Evolutionary conservation across 2,888 invertebrate species (phyloP), one percentile per base, ranked within the genome.

Genomic region (Nomada fucata): DNA sequence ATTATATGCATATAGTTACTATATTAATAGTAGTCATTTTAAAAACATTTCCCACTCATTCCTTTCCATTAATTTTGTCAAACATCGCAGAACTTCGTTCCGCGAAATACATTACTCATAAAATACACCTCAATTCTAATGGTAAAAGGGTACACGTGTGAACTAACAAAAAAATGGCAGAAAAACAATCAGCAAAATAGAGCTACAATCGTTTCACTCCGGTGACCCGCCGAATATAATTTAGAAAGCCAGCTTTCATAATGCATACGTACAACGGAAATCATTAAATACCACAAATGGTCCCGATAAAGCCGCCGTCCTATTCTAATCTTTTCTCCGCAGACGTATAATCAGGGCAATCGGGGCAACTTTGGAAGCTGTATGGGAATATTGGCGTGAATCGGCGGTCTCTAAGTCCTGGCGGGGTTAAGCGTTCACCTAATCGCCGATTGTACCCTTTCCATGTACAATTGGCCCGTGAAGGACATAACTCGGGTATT

Each of bases 401-500:
- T 20, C 73, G 36, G 9, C 36, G 53, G 11, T 15, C 36, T 29
- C 36, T 20, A 57, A 73, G 57, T 57, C 55, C 57, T 73, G 73
- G 29, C 65, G 15, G 44, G 55, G 42, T 64, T 64, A 59, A 77
- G 65, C 65, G 72, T 65, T 55, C 76, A 23, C 60, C 42, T 70
- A 69, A 81, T 73, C 57, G 53, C 18, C 7, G 71, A 73, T 67
- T 29, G 44, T 13, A 11, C 23, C 60, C 55, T 42, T 59, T 59
- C 68, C 63, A 47, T 36, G 50, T 50, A 61, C 69, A 36, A 67
- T 61, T 47, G 55, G 26, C 44, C 15, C 61, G 50, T 15, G 74
- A 77, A 77, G 69, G 65, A 72, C 65, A 72, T 80, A 86, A 81
- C 81, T 64, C 61, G 47, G 59, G 53, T 42, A 78, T 86, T 86